Evolutionary conservation across 2,113 vertebrate genomes (phyloP), one percentile per base, ranked within the genome.

Genomic region (Saguinus midas): DNA sequence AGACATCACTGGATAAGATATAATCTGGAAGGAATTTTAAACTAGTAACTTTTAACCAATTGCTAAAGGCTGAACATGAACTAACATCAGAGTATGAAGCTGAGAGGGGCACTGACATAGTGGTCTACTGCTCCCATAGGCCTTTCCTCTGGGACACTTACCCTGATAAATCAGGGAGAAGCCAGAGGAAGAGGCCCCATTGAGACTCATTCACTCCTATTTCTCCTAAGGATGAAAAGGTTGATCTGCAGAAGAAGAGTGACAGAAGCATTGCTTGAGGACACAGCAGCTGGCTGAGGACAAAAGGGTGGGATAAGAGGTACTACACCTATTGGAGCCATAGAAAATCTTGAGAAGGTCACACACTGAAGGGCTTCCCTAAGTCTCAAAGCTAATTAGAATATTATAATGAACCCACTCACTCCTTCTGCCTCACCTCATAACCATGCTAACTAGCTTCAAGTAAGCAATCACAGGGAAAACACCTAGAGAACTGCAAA

Each of bases 271-370:
- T 3, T 68, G 20, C 4, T 2, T 40, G n/a, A 17, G 43, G 66
- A 50, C 18, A 16, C 23, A 5, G 64, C 29, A 14, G 8, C 27
- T 37, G n/a, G 9, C 13, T 64, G 23, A 29, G 66, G 18, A 48
- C 37, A 32, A 37, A 35, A 4, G 52, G 2, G 0, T 0, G 1
- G 29, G 23, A 14, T 2, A 16, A 20, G 12, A 37, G 32, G 20
- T 16, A 6, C 29, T 52, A 66, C 6, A n/a, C 35, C 20, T 17
- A 1, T 27, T 32, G 11, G n/a, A 68, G 73, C 21, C 21, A 16
- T 6, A 29, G 5, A n/a, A 32, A 1, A 40, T 18, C 37, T 81
- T n/a, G 1, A n/a, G 27, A 57, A 64, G 20, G 0, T 23, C 43
- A 73, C 79, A 48, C 3, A 57, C 9, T 35, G 14, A 35, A 11